Evolutionary conservation across 2,797 vertebrate genomes (phyloP), one percentile per base, ranked within the genome.

Genomic region (Stomatorhinus walkeri): DNA sequence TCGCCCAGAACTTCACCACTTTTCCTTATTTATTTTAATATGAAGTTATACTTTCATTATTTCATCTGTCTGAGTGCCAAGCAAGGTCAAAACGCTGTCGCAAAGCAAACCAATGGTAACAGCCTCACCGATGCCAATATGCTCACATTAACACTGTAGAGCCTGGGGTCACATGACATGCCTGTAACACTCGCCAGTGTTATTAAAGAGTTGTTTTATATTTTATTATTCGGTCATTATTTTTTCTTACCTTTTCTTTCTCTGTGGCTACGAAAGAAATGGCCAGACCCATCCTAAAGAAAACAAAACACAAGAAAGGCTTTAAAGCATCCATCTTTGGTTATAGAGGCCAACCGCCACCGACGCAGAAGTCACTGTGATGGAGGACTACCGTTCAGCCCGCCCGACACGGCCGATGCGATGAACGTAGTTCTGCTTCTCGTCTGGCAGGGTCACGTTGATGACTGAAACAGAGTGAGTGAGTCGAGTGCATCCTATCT

Each of bases 371-470:
- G 54, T 14, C 0, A 28, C 1, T 9, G 8, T 3, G 0, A 1
- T n/a, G 19, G 0, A 19, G 0, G 22, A 36, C 12, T 90, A 98
- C 98, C 97, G 97, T 93, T 99, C 98, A 3, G 98, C 98, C 95
- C 98, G 95, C 85, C 98, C 98, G 1, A 99, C 98, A 95, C 98
- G 95, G 88, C 98, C 98, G 1, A 99, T 99, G 2, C 98, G 96
- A 94, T 99, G 98, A 52, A 99, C 98, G 0, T 99, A 99, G 93
- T 99, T 99, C 93, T 99, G 98, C 90, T 99, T 99, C 92, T 99
- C 98, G 92, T 99, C 98, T 0, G 98, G 98, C 86, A 99, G 96
- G 0, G 98, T 99, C 91, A 99, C 98, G 0, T 99, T 99, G 90
- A 99, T 99, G 92, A 99, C 98, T 97, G 81, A 84, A 84, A 79